These are phyloP conservation scores for Sorex araneus DNA, from an alignment of 2,113 vertebrate genomes.

Conservation along the genomic window DNA sequence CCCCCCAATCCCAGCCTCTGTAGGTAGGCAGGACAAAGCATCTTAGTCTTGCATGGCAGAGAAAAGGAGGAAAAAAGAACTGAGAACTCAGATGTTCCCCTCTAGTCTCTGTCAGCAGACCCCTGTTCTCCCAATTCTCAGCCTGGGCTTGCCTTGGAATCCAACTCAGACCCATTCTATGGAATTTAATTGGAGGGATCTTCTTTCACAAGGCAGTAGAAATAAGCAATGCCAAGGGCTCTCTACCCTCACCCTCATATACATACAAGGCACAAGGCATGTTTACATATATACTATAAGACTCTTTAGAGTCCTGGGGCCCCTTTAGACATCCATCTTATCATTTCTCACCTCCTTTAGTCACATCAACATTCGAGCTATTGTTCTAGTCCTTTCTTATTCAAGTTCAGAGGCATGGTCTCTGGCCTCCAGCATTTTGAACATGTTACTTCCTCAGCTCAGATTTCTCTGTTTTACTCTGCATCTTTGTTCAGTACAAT, in stretches of 20 bases:
- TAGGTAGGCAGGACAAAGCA: neutral
- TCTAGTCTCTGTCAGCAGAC: neutral
- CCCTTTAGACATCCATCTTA: neutral
- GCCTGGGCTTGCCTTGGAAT: neutral
- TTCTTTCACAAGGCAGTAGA: neutral
- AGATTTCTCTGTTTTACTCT: neutral
- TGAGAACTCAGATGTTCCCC: neutral
- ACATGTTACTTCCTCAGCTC: neutral
- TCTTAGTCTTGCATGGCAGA: neutral
- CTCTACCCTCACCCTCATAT: too few relatives aligned
- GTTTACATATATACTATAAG: rapidly evolving
- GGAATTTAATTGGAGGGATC: neutral
- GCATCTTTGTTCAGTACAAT: neutral
- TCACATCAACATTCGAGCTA: neutral
- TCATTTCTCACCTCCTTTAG: neutral
- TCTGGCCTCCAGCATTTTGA: neutral
- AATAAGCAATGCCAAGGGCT: neutral
- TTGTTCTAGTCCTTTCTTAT: neutral
- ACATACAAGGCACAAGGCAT: too few relatives aligned
- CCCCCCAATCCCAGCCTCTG: neutral
- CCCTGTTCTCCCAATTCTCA: neutral
- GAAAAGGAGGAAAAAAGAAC: neutral
- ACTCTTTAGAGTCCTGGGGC: neutral
- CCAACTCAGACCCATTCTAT: neutral
- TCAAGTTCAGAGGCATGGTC: neutral